phyloP scores from a whole-genome alignment of 2,888 invertebrate species.

The Alviniconcha strummeri region DNA sequence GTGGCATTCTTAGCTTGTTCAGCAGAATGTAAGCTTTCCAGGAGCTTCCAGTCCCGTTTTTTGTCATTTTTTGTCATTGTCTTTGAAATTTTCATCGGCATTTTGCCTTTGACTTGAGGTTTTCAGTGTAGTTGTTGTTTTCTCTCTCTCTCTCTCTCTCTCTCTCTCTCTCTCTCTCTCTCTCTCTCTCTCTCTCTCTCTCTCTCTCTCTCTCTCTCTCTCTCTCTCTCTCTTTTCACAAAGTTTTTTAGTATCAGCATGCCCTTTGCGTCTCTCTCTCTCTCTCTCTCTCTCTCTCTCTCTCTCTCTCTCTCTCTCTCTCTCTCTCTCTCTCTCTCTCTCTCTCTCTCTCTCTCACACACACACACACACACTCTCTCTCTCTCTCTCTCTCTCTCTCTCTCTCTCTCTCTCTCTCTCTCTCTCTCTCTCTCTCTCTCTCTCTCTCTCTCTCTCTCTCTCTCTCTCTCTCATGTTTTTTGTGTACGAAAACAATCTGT shows the following conservation, averaged over 20 bases:
- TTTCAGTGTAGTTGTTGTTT: background rate
- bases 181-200: background rate
- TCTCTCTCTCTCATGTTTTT: background rate
- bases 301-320: constrained; percentile 9
- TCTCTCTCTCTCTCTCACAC: background rate
- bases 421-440: constrained; percentile 11
- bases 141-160: background rate
- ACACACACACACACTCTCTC: background rate
- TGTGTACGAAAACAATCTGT: background rate
- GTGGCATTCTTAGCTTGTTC: no score
- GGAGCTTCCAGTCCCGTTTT: no score
- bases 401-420: constrained; percentile 10
- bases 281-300: background rate
- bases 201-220: constrained; percentile 9
- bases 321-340: background rate
- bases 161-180: background rate
- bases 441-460: constrained; percentile 1
- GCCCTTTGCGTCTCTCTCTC: background rate
- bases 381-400: background rate
- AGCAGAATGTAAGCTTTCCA: no score
- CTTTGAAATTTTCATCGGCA: no score
- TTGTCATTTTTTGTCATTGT: no score
- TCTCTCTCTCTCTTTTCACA: background rate
- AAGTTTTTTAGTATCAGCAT: no score
- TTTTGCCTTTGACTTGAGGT: no score